A percentile compares a stretch with the other conserved stretches of the same genome.
Conservation (phyloP, 2,113 vertebrate genomes). For the Carassius carassius region DNA sequence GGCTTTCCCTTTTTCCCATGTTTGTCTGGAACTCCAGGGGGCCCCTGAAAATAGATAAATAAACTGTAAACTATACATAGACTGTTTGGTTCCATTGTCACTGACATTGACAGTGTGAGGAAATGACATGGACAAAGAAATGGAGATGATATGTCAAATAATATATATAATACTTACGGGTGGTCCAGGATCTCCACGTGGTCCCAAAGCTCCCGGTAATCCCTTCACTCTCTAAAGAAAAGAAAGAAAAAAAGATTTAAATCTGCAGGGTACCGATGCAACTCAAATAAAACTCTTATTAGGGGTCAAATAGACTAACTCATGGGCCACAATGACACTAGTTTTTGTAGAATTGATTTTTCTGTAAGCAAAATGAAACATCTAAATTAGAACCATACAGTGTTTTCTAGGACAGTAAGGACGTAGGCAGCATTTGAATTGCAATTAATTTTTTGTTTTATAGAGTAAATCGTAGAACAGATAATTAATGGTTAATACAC, state of each 20-base stretch:
- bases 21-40: conserved; percentile 70
- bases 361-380: conserved; percentile 62
- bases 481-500: neutral
- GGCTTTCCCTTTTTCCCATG: conserved; percentile 71
- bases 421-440: neutral
- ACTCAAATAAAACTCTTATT: neutral
- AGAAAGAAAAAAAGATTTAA: neutral
- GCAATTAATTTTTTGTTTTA: neutral
- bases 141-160: neutral
- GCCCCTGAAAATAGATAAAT: conserved; percentile 65
- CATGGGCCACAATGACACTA: conserved; percentile 74
- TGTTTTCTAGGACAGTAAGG: neutral
- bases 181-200: conserved; percentile 70
- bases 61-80: neutral
- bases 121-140: neutral
- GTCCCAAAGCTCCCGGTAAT: conserved; percentile 64
- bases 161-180: conserved; percentile 61
- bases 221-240: conserved; percentile 71
- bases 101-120: neutral
- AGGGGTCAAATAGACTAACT: conserved; percentile 16
- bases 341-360: conserved; percentile 73
- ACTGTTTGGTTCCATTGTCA: neutral
- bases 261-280: neutral
- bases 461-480: neutral
- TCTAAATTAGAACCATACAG: conserved; percentile 9